Base-by-base conservation (phyloP, 2,888 invertebrate genomes). In the Doris montereyensis region DNA sequence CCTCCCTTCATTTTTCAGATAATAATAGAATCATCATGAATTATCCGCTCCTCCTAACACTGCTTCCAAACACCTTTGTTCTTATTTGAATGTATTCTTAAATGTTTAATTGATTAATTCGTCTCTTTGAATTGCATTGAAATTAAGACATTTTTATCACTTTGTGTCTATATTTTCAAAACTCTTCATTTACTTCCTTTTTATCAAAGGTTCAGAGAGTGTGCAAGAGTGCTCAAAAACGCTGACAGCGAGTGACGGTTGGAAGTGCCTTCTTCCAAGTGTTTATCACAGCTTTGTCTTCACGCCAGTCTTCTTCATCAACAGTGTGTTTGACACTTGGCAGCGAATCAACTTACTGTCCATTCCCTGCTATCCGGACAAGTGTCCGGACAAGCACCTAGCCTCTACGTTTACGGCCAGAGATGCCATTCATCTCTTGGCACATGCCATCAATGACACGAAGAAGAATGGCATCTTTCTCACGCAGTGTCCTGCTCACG, bases 261-360 rank as follows among this genome's bases (percentile, higher is more conserved):
- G 85, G 84, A 81, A 74, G 24, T 86, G 86, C 71, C 77, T 85
- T 24, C 74, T 83, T n/a, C 85, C 85, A 2, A 80, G 80, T 28
- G 79, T 80, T 28, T 85, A 83, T 76, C 80, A 84, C 76, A 81
- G 76, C 58, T 83, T 81, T 68, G 80, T 85, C 24, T 84, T 84
- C 58, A 83, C 85, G 1, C 85, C 85, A 4, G 76, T 79, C 8
- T 85, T 84, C 76, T 85, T 85, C 68, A 68, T 84, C 34, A 84
- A 83, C 71, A 86, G 85, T 10, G 78, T 84, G 21, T 83, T 84
- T 62, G 86, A 86, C 74, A 81, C 77, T 0, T 86, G 86, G 85
- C 84, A 81, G 73, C 76, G 81, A 2, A 67, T 68, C 2, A 30
- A 83, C 21, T 67, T 78, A 3, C 79, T 86, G 21, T 78, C 78